Evolutionary conservation across 2,797 vertebrate species (phyloP).

Genomic region (Peromyscus aztecus): DNA sequence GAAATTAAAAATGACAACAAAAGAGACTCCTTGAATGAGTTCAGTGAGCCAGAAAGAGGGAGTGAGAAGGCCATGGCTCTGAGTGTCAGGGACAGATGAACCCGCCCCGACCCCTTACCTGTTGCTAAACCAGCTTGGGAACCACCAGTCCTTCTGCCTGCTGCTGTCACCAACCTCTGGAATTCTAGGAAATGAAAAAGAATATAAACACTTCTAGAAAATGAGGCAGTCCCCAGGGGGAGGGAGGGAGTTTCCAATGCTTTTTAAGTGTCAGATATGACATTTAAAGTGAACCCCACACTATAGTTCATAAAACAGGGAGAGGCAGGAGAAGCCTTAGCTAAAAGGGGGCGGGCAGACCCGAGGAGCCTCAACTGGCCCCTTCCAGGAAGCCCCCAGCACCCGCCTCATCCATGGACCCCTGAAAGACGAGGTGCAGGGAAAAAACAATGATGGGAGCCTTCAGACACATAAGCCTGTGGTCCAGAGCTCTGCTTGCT

Average conservation of each 20-base stretch:
- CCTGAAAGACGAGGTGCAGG: neutral
- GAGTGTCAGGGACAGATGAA: neutral
- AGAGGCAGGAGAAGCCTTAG: neutral
- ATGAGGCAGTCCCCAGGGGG: neutral
- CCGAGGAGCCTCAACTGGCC: neutral
- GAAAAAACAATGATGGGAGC: neutral
- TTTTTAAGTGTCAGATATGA: neutral
- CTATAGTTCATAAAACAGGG: neutral
- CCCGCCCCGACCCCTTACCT: conserved; percentile 60
- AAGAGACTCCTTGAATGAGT: neutral
- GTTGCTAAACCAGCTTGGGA: conserved; percentile 76
- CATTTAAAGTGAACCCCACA: neutral
- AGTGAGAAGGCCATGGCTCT: neutral
- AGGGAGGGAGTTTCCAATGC: neutral
- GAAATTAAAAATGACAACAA: neutral
- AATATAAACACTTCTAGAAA: conserved; percentile 61
- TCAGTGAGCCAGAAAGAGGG: neutral
- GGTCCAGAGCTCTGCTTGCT: neutral
- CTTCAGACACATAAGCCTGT: too few relatives aligned
- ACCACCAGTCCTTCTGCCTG: conserved; percentile 70
- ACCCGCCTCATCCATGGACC: neutral
- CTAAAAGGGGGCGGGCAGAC: too few relatives aligned
- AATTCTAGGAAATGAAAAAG: conserved; percentile 71
- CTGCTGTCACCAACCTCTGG: conserved; percentile 62
- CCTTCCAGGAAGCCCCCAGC: neutral